Conservation (phyloP, 2,797 vertebrate species). For the Momotus momota region DNA sequence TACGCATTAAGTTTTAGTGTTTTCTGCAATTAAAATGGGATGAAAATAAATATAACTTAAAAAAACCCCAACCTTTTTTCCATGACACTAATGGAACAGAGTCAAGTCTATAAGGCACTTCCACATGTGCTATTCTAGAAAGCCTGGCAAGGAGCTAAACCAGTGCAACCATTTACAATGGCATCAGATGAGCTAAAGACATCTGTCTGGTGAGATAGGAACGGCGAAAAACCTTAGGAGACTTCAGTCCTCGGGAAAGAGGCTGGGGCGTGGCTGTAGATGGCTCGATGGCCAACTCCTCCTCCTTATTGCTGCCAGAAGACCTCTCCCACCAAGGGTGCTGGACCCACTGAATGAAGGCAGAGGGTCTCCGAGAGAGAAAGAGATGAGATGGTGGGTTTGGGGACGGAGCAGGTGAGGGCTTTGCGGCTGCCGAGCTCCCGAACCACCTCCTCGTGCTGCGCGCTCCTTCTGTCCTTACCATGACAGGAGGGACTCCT, state of each 20-base stretch:
- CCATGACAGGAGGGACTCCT: background rate
- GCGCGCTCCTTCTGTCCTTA: background rate
- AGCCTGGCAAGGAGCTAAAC: constrained; percentile 43
- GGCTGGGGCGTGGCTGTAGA: background rate
- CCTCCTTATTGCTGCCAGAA: background rate
- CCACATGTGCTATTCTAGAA: constrained; percentile 58
- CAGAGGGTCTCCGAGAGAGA: background rate
- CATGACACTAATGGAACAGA: constrained; percentile 71
- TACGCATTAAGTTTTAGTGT: constrained; percentile 81
- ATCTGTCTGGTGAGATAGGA: background rate
- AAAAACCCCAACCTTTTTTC: constrained; percentile 59
- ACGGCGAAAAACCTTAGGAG: background rate
- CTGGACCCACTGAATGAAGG: accelerated
- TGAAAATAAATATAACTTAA: constrained; percentile 84
- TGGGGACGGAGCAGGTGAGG: background rate
- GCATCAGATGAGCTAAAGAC: background rate
- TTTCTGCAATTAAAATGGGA: constrained; percentile 80
- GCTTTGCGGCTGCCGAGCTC: background rate
- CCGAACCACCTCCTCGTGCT: background rate
- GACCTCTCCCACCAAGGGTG: background rate
- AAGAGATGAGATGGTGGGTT: background rate
- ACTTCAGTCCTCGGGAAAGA: background rate
- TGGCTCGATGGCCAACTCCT: background rate
- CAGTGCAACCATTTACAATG: constrained; percentile 51
- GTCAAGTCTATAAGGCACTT: constrained; percentile 75